Percentiles rank a stretch among this genome's conserved stretches.
Conservation (phyloP, 2,113 vertebrate species). For the Ornithorhynchus anatinus region DNA sequence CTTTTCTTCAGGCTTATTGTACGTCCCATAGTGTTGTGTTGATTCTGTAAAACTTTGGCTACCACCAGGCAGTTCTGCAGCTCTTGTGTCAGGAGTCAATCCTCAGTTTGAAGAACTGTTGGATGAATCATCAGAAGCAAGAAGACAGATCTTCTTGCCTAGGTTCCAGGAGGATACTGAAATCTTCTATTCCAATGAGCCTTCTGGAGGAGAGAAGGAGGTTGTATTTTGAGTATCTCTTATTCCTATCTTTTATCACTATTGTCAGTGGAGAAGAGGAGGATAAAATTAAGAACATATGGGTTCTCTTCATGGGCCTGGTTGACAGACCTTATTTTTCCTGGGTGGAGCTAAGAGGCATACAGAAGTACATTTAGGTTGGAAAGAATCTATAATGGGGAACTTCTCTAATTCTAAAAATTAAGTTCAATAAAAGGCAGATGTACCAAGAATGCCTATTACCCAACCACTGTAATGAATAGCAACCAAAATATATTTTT, state of each 20-base stretch:
- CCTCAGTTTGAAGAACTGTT: too few relatives aligned
- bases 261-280: conserved; percentile 10
- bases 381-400: conserved; percentile 58
- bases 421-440: conserved; percentile 64
- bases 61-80: too few relatives aligned
- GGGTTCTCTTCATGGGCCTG: conserved; percentile 47
- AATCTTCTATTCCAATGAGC: too few relatives aligned
- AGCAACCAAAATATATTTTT: conserved; percentile 50
- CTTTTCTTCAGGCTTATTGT: too few relatives aligned
- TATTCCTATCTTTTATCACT: conserved; percentile 7
- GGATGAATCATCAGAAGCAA: neutral
- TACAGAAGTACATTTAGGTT: conserved; percentile 51
- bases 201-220: neutral
- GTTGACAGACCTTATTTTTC: conserved; percentile 49
- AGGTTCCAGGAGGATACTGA: too few relatives aligned
- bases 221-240: conserved; percentile 3
- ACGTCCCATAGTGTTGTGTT: too few relatives aligned
- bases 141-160: too few relatives aligned
- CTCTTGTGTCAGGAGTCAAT: too few relatives aligned
- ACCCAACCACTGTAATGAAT: conserved; percentile 54
- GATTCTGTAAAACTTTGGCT: too few relatives aligned
- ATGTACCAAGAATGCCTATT: conserved; percentile 48
- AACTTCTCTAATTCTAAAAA: conserved; percentile 62
- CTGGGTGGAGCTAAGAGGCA: too few relatives aligned
- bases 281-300: conserved; percentile 43